These are phyloP conservation scores for Asteroscopus sphinx DNA, from an alignment of 2,888 invertebrate species.

Conservation along the genomic window DNA sequence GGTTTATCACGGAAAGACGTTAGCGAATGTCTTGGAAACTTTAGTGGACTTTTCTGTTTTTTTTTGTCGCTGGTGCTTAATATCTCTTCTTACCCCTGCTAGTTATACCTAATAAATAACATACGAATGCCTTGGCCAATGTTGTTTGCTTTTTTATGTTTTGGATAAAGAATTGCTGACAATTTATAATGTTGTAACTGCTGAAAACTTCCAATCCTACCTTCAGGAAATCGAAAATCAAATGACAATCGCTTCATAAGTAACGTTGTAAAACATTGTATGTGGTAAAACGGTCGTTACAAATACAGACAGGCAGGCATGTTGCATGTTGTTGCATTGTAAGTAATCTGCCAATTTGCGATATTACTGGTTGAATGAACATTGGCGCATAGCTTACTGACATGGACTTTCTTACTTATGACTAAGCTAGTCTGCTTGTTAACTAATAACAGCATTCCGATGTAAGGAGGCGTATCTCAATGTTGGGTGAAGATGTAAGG, in stretches of 20 bases:
- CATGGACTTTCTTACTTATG: constrained; percentile 39
- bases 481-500: constrained; percentile 31
- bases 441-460: constrained; percentile 46
- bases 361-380: constrained; percentile 49
- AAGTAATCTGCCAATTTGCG: constrained; percentile 59
- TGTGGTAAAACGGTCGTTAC: constrained; percentile 53
- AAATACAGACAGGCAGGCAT: constrained; percentile 35
- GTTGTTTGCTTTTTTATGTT: too few relatives aligned
- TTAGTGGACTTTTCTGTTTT: too few relatives aligned
- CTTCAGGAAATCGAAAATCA: constrained; percentile 15
- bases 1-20: too few relatives aligned
- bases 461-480: constrained; percentile 24
- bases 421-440: constrained; percentile 31
- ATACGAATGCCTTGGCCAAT: too few relatives aligned
- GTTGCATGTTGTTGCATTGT: constrained; percentile 49
- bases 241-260: constrained; percentile 23
- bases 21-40: too few relatives aligned
- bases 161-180: not conserved
- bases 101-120: too few relatives aligned
- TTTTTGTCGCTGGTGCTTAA: too few relatives aligned
- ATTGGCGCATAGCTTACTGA: constrained; percentile 25
- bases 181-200: not conserved
- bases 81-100: too few relatives aligned
- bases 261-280: constrained; percentile 38
- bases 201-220: not conserved